Base-by-base conservation (phyloP, 2,888 invertebrate genomes). In the Stenolophus ochropezus region DNA sequence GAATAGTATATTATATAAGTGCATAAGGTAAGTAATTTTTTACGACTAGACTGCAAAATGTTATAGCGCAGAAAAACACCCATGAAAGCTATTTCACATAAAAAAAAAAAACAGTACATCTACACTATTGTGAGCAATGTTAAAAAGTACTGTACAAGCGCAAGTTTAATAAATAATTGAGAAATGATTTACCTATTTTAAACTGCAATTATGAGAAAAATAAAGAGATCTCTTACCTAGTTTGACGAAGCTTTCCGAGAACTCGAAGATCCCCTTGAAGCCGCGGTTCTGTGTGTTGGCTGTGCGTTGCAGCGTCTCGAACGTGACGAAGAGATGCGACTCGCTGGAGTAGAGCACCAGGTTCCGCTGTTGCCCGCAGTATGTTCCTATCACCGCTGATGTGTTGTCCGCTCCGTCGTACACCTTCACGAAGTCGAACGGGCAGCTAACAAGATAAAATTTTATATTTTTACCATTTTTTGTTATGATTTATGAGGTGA, bases 201-300 rank as follows among this genome's bases (percentile, higher is more conserved):
- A 49, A 0, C 49, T 8, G n/a, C 14, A 8, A 8, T 53, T 53
- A 1, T 16, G 0, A 14, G 8, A 16, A 14, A 53, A 18, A 18
- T 1, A 53, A 14, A 0, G 1, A 4, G 51, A 14, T 2, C 16
- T 53, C 65, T 33, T 90, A 96, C 98, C 97, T 93, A 99, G 93
- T 92, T 98, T 97, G 91, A 99, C 98, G 92, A 98, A 99, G 91
- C 96, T 95, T 91, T 97, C 96, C 87, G 98, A 98, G 92, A 99
- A 99, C 92, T 98, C 98, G 92, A 97, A 99, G 90, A 97, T 97
- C 89, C 98, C 98, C 91, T 97, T 97, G 92, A 98, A 99, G 89
- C 99, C 99, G 89, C 98, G 94, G 91, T 98, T 98, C 91, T 98
- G 98, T 86, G 97, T 95, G 91, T 96, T 97, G 89, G 95, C 98